Evolutionary conservation across 2,888 invertebrate genomes (phyloP), one percentile per base, ranked within the genome.

Genomic region (Desoria tigrina): DNA sequence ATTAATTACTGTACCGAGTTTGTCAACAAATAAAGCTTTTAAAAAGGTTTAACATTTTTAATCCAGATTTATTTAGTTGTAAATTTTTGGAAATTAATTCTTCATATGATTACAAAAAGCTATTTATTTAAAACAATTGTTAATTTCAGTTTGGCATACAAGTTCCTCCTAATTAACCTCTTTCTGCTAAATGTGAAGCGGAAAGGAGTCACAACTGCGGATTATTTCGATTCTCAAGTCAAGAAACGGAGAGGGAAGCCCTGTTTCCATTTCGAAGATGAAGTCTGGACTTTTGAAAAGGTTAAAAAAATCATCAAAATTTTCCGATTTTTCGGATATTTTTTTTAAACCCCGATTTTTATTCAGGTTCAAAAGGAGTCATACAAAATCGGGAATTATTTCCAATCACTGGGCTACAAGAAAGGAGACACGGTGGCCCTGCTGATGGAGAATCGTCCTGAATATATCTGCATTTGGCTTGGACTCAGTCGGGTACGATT

Each of bases 401-500:
- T 94, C 77, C 87, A 87, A 77, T 84, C 85, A 1, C 87, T 88
- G 70, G 93, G 94, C 11, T 89, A 89, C 74, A 87, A 88, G 75
- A 88, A 89, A 71, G 96, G 94, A 0, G 94, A 98, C 79, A 87
- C 88, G 0, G 89, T 98, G 0, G 95, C 90, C 0, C 82, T 99
- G 21, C 86, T 94, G 80, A 85, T 96, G 83, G 94, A 94, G 80
- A 97, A 95, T 81, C 86, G 91, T 42, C 91, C 94, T 0, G 94
- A 98, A 80, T 93, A 90, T 81, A 89, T 96, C 1, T 88, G 89
- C 45, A 87, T 88, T 42, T 99, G 98, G 97, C 82, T 99, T 60
- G 98, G 97, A 0, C 84, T 94, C 60, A 88, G 93, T 9, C 73
- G 72, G 54, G 73, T 73, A 68, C 58, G 27, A 21, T 23, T 26